Conservation (phyloP, 2,113 vertebrate genomes). For the Anas platyrhynchos region DNA sequence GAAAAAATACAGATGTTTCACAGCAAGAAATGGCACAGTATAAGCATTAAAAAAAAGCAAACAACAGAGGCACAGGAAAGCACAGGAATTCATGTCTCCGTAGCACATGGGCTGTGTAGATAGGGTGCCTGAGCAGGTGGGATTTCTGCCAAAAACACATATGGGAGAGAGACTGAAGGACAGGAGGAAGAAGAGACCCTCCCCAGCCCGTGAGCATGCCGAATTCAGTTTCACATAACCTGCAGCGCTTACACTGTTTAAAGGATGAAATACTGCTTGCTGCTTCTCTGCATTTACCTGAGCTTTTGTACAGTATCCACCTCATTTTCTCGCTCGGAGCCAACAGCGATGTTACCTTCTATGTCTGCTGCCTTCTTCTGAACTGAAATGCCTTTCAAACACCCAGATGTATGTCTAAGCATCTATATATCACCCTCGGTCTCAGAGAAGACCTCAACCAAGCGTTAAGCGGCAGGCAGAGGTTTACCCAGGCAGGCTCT, state of each 20-base stretch:
- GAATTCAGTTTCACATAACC: not conserved
- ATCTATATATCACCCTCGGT: not conserved
- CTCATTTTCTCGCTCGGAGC: constrained; percentile 42
- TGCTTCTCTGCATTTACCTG: not conserved
- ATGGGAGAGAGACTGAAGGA: not conserved
- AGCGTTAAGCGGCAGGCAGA: not conserved
- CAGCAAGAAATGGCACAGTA: not conserved
- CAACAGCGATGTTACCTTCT: not conserved
- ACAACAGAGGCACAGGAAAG: not conserved
- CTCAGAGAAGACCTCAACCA: not conserved
- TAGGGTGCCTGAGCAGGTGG: not conserved
- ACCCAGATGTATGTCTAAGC: not conserved
- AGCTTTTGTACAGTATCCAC: not conserved
- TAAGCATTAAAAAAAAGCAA: not conserved
- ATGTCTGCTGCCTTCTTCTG: not conserved
- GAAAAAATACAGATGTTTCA: not conserved
- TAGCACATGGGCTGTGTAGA: rapidly evolving
- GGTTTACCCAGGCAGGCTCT: not conserved
- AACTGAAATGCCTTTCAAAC: not conserved
- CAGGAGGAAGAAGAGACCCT: not conserved
- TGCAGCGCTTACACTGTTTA: not conserved
- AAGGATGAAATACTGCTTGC: not conserved
- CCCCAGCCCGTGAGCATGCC: not conserved
- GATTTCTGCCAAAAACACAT: not conserved
- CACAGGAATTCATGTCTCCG: rapidly evolving